Percentiles rank a stretch among this genome's conserved stretches.
These are phyloP conservation scores for Pyralis farinalis DNA, from an alignment of 2,888 invertebrate genomes.

Conservation along the genomic window DNA sequence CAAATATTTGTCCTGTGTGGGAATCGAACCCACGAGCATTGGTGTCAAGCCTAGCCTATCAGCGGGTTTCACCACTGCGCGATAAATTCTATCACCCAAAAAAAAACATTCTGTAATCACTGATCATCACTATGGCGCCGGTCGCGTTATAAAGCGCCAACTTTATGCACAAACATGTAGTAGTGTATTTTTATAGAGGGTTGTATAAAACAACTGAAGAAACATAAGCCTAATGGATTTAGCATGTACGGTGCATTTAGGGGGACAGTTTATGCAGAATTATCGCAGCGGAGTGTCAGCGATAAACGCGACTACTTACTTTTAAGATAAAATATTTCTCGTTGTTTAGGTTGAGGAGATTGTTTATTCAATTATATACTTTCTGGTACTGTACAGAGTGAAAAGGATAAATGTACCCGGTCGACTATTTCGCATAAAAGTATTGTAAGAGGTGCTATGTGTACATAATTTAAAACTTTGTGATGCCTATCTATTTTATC, in stretches of 20 bases:
- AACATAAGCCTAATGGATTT: slow-evolving; percentile 60
- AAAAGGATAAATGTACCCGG: no score
- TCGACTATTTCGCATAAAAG: no score
- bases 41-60: no score
- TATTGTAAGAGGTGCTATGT: no score
- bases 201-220: slow-evolving; percentile 20
- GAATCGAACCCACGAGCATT: no score
- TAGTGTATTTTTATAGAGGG: slow-evolving; percentile 25
- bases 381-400: no score
- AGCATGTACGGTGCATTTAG: slow-evolving; percentile 58
- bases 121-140: not conserved
- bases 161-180: not conserved
- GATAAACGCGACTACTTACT: not conserved
- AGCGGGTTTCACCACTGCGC: no score
- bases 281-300: slow-evolving; percentile 21
- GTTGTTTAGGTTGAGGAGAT: not conserved
- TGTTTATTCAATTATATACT: no score
- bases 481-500: no score
- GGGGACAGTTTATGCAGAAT: slow-evolving; percentile 42
- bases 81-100: no score
- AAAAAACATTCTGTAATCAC: not conserved
- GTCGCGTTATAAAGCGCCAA: not conserved
- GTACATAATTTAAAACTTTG: no score
- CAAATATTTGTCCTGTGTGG: no score
- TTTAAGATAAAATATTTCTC: not conserved